Base-by-base conservation (phyloP, 2,797 vertebrate genomes). In the Oreochromis grahami region DNA sequence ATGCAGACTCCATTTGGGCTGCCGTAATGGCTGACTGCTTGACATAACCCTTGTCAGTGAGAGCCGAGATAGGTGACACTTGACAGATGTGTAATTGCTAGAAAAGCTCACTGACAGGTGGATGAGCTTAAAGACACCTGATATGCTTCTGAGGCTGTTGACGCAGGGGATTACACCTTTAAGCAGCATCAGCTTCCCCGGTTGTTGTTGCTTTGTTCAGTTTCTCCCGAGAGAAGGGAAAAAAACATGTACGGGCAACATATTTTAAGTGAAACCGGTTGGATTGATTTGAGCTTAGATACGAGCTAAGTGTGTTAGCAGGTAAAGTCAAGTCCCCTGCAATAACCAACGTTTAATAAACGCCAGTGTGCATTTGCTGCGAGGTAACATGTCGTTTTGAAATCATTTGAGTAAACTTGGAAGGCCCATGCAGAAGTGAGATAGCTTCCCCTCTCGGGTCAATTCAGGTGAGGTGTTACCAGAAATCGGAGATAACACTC, bases 1-100 rank as follows among this genome's bases (percentile, higher is more conserved):
- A 96, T 95, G 92, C 95, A 50, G 89, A 89, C 92, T 95, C 95
- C 94, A 95, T 95, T 95, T 93, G 94, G 94, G 90, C 89, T 77
- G 87, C 55, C 74, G 93, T 95, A 96, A 96, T 96, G 96, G 95
- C 95, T 96, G 93, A 96, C 94, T 96, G 95, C 94, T 95, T 93
- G 94, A 96, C 96, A 95, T 96, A 96, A 95, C 94, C 95, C 95
- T 92, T 94, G 94, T 94, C 94, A 94, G 94, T 87, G 91, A 94
- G 93, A 91, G 94, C 93, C 74, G 89, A 93, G 95, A 92, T 92
- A 93, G 95, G 95, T 96, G 96, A 96, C 96, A 96, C 94, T 95
- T 97, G 96, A 97, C 96, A 96, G 95, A 96, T 95, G 93, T 94
- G 95, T 96, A 97, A 97, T 97, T 96, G 96, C 95, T 93, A 90